These are phyloP conservation scores for Oreochromis grahami DNA, from an alignment of 2,797 vertebrate genomes.

Conservation along the genomic window DNA sequence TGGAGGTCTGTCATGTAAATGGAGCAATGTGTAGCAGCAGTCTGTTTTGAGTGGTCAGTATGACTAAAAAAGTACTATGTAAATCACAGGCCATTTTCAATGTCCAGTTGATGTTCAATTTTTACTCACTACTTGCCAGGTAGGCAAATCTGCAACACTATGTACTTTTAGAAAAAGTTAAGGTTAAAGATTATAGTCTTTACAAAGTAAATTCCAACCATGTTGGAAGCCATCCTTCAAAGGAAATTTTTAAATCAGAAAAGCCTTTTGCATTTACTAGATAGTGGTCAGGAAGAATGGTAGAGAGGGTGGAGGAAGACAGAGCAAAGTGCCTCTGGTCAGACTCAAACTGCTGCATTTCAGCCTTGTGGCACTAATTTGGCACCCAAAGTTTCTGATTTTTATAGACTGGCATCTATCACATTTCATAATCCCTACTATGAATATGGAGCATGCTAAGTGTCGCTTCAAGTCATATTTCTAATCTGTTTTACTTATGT, in stretches of 20 bases:
- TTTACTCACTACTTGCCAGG: background rate
- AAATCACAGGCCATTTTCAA: background rate
- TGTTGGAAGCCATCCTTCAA: background rate
- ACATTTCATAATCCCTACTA: background rate
- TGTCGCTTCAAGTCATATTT: background rate
- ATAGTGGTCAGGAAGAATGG: background rate
- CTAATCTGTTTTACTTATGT: background rate
- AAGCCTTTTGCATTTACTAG: background rate
- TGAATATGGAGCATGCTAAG: background rate
- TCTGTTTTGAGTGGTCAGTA: background rate
- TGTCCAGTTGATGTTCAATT: background rate
- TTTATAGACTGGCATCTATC: background rate
- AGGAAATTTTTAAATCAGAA: background rate
- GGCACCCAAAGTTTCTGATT: background rate
- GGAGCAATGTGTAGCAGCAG: background rate
- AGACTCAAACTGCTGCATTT: background rate
- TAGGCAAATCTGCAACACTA: background rate
- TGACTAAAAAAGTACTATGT: background rate
- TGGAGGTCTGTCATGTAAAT: background rate
- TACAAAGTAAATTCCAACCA: background rate
- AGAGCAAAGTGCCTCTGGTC: background rate
- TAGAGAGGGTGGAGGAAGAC: background rate
- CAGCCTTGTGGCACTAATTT: background rate
- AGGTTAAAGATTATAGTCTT: background rate
- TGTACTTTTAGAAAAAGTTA: background rate